Conservation (phyloP, 2,888 invertebrate species). For the Congeria kusceri region DNA sequence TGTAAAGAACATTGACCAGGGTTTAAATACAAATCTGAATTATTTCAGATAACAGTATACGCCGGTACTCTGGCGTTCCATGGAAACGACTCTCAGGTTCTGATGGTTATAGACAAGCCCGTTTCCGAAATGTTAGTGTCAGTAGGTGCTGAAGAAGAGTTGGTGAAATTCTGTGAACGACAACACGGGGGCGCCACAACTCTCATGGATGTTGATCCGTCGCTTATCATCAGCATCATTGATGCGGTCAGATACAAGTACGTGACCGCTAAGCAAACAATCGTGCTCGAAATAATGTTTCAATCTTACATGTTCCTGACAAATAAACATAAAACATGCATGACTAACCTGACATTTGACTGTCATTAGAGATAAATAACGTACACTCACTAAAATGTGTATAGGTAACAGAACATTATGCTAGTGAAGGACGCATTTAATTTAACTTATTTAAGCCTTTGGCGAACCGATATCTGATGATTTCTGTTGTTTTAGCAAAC, state of each 20-base stretch:
- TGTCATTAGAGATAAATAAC: neutral
- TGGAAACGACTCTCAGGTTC: constrained; percentile 71
- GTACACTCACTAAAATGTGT: no score
- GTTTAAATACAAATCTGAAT: neutral
- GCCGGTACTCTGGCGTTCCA: constrained; percentile 69
- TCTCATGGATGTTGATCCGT: constrained; percentile 78
- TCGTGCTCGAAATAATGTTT: no score
- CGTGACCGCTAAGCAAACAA: constrained; percentile 8
- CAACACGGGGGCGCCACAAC: constrained; percentile 71
- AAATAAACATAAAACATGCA: neutral
- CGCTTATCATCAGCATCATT: constrained; percentile 74
- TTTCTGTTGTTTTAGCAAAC: no score
- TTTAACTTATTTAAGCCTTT: no score
- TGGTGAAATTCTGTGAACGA: constrained; percentile 65
- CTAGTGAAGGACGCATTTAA: no score
- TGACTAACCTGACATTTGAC: neutral
- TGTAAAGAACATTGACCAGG: no score
- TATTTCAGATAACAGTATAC: constrained; percentile 66
- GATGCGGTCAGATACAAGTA: constrained; percentile 81
- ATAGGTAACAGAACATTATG: no score
- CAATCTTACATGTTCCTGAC: no score
- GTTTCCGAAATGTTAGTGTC: constrained; percentile 58
- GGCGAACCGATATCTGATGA: no score
- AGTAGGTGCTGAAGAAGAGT: constrained; percentile 48
- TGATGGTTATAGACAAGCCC: constrained; percentile 74